Base-by-base conservation (phyloP, 2,888 invertebrate species). In the Agrotis exclamationis region DNA sequence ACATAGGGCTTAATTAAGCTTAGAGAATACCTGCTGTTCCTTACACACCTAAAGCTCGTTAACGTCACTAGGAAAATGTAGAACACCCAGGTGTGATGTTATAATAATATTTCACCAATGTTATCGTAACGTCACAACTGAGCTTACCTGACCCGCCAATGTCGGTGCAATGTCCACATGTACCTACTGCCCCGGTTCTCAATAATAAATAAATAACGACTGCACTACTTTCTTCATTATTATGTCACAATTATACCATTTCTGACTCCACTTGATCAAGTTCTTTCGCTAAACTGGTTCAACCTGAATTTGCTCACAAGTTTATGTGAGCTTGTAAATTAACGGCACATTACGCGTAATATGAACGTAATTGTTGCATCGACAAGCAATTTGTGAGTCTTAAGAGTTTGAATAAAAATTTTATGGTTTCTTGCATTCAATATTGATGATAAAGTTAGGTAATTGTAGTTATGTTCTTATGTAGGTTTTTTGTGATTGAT, bases 201-300 rank as follows among this genome's bases (percentile, higher is more conserved):
- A 45, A 28, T 44, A 53, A 28, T 44, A 59, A 63, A 67, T 47
- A 63, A 79, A 20, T 60, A 45, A 63, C 13, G 9, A 13, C 9
- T 28, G 62, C 28, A 65, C 54, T 59, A 80, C 78, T 85, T 85
- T 76, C 78, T 39, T 79, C 57, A 53, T 53, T 72, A 63, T 84
- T 83, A 85, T 80, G 71, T 79, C 84, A 84, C 56, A 51, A 47
- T 68, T 74, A 72, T 70, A 70, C 62, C 70, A 60, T 59, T 58
- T 54, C 53, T 74, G 77, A 77, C 60, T 74, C 63, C 80, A 84
- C 66, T 83, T 63, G 83, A 85, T 79, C 83, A 76, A 77, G 80
- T 83, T 81, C 62, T 70, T 59, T 39, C 48, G 47, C 20, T 53
- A 33, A 84, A 83, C 82, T 72, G 66, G 83, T 82, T 69, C 71